Evolutionary conservation across 2,113 vertebrate species (phyloP).

Genomic region (Numida meleagris): DNA sequence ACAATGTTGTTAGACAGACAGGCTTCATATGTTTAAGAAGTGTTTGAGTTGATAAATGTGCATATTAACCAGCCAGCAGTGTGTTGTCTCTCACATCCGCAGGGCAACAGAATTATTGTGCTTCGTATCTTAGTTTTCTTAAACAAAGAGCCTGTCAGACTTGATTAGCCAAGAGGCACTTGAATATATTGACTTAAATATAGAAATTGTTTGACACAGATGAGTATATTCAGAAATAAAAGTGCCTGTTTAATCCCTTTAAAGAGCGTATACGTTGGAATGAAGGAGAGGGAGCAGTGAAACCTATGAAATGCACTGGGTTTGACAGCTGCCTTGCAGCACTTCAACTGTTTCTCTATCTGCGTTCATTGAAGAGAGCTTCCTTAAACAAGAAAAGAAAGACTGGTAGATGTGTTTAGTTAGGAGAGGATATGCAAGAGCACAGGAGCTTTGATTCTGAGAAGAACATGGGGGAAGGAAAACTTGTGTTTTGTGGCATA

Average conservation of each 20-base stretch:
- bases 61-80: conserved; percentile 31
- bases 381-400: neutral
- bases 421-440: neutral
- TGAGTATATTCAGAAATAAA: conserved; percentile 15
- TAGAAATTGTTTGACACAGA: conserved; percentile 32
- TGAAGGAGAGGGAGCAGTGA: neutral
- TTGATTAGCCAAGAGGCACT: conserved; percentile 48
- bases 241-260: conserved; percentile 39
- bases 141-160: conserved; percentile 63
- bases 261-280: neutral
- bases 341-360: conserved; percentile 24
- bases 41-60: conserved; percentile 30
- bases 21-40: neutral
- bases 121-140: conserved; percentile 36
- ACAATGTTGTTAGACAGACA: conserved; percentile 8
- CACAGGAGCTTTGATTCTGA: neutral
- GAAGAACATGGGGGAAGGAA: neutral
- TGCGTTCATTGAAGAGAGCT: neutral
- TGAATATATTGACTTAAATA: conserved; percentile 53
- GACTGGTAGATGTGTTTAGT: neutral
- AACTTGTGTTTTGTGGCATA: neutral
- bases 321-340: conserved; percentile 16
- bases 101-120: conserved; percentile 30
- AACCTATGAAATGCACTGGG: neutral
- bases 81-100: conserved; percentile 35